Evolutionary conservation across 2,113 vertebrate species (phyloP), one percentile per base, ranked within the genome.

Genomic region (Thryonomys swinderianus): DNA sequence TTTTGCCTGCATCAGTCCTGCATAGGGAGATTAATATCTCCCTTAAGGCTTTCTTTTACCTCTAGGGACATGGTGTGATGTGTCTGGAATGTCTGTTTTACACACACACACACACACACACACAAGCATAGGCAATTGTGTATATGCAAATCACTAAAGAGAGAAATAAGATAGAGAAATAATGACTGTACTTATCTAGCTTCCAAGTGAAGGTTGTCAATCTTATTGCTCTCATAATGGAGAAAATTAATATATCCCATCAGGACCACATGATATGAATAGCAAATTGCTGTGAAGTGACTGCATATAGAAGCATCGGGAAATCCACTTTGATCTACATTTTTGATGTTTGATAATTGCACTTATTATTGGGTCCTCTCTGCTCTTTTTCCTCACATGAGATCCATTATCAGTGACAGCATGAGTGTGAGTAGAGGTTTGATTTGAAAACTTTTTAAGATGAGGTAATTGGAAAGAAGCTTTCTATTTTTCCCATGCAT

Each of bases 271-370:
- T 98, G 96, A 98, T 90, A 96, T 93, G 96, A 98, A 97, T 97
- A 97, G 95, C 93, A 95, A 98, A 98, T 98, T 97, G 95, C 96
- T 98, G 91, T 97, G 97, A 98, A 97, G 95, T 98, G 96, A 98
- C 96, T 97, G 94, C 96, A 95, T 97, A 97, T 96, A 97, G 86
- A 94, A 94, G 96, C 98, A 97, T 97, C 73, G 62, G 93, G 97
- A 98, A 98, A 98, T 98, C 98, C 96, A 97, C 98, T 98, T 98
- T 98, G 97, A 98, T 98, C 97, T 98, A 98, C 97, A 98, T 98
- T 98, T 98, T 97, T 98, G 98, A 98, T 98, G 98, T 98, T 98
- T 98, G 97, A 98, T 98, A 98, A 98, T 98, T 98, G 97, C 97
- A 81, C 97, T 98, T 98, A 98, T 98, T 98, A 98, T 98, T 96